Conservation (phyloP, 1,140 invertebrate species). For the Calliopsis andreniformis region DNA sequence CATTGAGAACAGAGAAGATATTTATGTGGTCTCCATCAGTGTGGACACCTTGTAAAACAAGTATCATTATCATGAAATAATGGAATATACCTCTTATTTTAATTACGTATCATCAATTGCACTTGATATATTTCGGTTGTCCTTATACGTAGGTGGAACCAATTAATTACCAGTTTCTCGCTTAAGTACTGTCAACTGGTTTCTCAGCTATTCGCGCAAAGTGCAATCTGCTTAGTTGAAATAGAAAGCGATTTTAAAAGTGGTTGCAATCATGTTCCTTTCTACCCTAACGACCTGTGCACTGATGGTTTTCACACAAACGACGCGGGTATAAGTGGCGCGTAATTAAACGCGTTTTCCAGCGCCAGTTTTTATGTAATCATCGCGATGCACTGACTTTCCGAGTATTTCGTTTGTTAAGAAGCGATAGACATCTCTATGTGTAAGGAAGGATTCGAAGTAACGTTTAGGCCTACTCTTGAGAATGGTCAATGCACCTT, state of each 20-base stretch:
- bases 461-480: too few species aligned
- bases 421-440: background rate
- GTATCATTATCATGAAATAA: too few species aligned
- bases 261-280: constrained; percentile 48
- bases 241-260: constrained; percentile 58
- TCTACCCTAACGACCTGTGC: constrained; percentile 44
- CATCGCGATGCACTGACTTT: background rate
- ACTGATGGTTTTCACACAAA: constrained; percentile 33
- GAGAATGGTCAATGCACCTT: too few species aligned
- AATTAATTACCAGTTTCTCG: too few species aligned
- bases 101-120: too few species aligned
- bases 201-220: background rate
- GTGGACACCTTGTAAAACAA: too few species aligned
- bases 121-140: too few species aligned
- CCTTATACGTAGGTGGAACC: too few species aligned
- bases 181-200: too few species aligned
- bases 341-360: constrained; percentile 33
- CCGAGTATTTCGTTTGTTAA: background rate
- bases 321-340: constrained; percentile 10
- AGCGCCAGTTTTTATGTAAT: constrained; percentile 9
- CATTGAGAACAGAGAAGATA: too few species aligned
- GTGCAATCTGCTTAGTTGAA: constrained; percentile 26
- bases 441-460: background rate
- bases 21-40: too few species aligned
- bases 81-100: too few species aligned